Evolutionary conservation across 2,888 invertebrate genomes (phyloP).

Genomic region (Patella depressa): DNA sequence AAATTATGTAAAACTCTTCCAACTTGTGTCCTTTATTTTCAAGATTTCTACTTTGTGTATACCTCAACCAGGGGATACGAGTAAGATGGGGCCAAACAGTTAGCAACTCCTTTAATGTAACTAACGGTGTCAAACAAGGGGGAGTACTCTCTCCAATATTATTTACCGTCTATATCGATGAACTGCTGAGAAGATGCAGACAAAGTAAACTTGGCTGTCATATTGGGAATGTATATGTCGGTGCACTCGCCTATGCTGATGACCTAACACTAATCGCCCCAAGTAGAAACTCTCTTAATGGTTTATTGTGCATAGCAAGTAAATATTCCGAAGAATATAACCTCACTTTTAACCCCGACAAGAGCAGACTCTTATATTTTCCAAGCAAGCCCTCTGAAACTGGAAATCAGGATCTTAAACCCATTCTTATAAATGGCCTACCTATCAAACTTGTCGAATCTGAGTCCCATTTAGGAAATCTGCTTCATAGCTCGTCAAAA

Average conservation of each 20-base stretch:
- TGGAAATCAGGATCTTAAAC: conserved; percentile 3
- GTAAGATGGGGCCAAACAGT: neutral
- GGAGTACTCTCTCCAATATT: conserved; percentile 22
- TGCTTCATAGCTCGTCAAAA: neutral
- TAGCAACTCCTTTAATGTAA: conserved; percentile 18
- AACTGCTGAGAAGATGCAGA: conserved; percentile 17
- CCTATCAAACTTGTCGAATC: neutral
- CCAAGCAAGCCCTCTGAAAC: conserved; percentile 12
- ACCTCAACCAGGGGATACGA: neutral
- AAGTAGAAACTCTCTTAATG: too few species aligned
- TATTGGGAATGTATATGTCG: neutral
- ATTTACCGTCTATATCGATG: conserved; percentile 24
- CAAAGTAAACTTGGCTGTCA: conserved; percentile 12
- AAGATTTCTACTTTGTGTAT: neutral
- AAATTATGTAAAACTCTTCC: neutral
- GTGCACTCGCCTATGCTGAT: too few species aligned
- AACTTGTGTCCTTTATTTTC: neutral
- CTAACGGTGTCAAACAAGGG: conserved; percentile 21
- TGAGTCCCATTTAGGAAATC: neutral
- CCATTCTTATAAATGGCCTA: neutral
- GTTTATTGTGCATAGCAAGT: too few species aligned
- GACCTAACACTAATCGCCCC: too few species aligned
- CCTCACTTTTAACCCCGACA: neutral
- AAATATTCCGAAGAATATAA: too few species aligned
- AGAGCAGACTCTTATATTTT: conserved; percentile 23